These are phyloP conservation scores for Muraenolepis orangiensis DNA, from an alignment of 2,797 vertebrate species.

Conservation along the genomic window DNA sequence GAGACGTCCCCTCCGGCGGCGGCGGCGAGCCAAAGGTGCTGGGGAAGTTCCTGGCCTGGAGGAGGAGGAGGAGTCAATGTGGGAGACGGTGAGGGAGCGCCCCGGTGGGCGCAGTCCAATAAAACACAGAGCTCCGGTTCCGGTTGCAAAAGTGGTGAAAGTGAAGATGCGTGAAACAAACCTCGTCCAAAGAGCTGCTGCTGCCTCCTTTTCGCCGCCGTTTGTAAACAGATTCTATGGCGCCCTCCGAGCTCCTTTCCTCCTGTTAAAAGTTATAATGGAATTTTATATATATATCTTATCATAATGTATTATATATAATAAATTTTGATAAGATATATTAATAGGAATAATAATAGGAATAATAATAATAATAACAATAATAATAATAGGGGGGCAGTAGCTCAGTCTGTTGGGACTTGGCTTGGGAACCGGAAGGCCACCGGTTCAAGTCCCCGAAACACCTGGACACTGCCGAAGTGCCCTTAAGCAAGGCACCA, in stretches of 20 bases:
- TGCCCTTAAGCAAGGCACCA: no score
- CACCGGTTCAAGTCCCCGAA: no score
- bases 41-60: slow-evolving; percentile 75
- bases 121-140: neutral
- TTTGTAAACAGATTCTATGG: slow-evolving; percentile 80
- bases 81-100: neutral
- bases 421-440: no score
- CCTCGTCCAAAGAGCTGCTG: slow-evolving; percentile 81
- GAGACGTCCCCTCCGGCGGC: slow-evolving; percentile 59
- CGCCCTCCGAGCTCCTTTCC: slow-evolving; percentile 81
- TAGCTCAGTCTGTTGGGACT: no score
- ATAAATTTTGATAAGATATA: no score
- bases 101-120: neutral
- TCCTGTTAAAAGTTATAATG: no score
- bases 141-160: neutral
- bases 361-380: neutral
- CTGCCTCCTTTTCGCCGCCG: slow-evolving; percentile 78
- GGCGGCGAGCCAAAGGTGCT: slow-evolving; percentile 60
- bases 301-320: no score
- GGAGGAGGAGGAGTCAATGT: neutral
- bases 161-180: slow-evolving; percentile 57
- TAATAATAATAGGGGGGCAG: no score
- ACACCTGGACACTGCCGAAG: no score
- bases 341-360: neutral
- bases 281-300: no score